Conservation (phyloP, 2,113 vertebrate species). For the Pavo muticus region DNA sequence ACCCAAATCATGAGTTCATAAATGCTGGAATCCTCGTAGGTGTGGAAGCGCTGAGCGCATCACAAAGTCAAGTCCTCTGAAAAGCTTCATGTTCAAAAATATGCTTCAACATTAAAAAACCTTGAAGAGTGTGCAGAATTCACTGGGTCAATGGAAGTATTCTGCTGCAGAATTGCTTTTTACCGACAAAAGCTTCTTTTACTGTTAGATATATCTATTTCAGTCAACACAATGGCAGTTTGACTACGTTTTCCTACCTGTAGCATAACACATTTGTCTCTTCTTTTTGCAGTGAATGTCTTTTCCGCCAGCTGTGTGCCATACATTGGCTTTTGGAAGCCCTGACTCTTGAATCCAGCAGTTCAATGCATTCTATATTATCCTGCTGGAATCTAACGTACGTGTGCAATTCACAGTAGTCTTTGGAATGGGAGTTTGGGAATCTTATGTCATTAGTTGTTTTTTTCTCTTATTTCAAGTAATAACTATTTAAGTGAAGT, state of each 20-base stretch:
- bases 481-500: not conserved
- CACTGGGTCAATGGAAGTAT: not conserved
- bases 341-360: conserved; percentile 67
- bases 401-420: not conserved
- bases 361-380: conserved; percentile 66
- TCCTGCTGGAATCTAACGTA: conserved; percentile 82
- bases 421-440: not conserved
- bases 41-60: not conserved
- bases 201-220: not conserved
- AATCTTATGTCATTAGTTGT: not conserved
- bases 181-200: not conserved
- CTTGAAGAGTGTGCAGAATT: not conserved
- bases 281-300: conserved; percentile 61
- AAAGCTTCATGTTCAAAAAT: not conserved
- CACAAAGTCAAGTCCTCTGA: not conserved
- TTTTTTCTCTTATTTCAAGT: not conserved
- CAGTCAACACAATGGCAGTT: not conserved
- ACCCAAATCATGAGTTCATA: not conserved
- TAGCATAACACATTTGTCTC: not conserved
- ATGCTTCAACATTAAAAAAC: not conserved
- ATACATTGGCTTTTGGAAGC: conserved; percentile 83
- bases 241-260: not conserved
- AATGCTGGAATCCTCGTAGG: not conserved
- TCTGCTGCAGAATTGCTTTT: not conserved
- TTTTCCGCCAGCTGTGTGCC: conserved; percentile 82